A percentile compares a stretch with the other conserved stretches of the same genome.
Conservation (phyloP, 1,140 invertebrate species). For the Himalopsyche phryganea region DNA sequence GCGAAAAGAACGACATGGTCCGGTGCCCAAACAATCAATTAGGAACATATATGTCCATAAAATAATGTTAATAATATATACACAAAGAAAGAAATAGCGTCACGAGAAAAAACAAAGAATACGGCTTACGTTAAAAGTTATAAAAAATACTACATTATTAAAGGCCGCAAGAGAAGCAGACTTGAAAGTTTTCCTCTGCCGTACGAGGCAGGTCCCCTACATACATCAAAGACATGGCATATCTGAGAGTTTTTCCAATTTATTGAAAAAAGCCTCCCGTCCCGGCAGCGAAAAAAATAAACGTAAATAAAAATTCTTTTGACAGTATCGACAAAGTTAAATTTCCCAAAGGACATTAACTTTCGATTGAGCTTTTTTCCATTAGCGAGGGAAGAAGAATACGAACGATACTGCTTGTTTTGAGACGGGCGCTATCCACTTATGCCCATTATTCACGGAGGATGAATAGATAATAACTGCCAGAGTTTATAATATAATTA, state of each 20-base stretch:
- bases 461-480: constrained; percentile 34
- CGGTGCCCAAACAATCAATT: no score
- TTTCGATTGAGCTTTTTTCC: constrained; percentile 35
- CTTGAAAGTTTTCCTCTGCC: no score
- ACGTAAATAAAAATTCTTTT: constrained; percentile 36
- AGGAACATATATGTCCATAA: no score
- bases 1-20: no score
- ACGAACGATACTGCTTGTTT: constrained; percentile 27
- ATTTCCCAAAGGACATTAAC: constrained; percentile 36
- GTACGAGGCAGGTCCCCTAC: no score
- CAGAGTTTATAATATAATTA: constrained; percentile 32
- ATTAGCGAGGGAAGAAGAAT: constrained; percentile 30
- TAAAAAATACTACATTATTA: no score
- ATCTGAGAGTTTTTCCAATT: constrained; percentile 19
- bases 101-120: no score
- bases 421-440: constrained; percentile 22
- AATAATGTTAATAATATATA: no score
- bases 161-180: no score
- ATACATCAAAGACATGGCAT: constrained; percentile 3
- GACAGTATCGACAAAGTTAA: constrained; percentile 35
- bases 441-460: constrained; percentile 17
- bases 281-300: constrained; percentile 11
- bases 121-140: no score
- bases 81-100: no score
- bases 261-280: constrained; percentile 26